Base-by-base conservation (phyloP, 2,888 invertebrate species). In the Macrosoma leucophasiata region DNA sequence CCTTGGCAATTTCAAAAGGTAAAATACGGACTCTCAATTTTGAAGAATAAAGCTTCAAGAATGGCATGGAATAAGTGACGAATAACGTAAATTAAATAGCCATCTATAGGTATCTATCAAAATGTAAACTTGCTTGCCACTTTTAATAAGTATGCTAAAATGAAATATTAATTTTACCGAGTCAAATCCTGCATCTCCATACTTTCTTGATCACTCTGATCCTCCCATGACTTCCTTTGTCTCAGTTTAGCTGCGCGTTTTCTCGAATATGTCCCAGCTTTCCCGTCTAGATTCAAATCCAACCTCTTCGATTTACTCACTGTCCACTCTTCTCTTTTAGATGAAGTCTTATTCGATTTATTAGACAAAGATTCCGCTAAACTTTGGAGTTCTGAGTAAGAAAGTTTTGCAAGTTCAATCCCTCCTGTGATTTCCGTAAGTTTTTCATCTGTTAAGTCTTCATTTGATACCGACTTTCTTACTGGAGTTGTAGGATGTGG, bases 151-250 rank as follows among this genome's bases (percentile, higher is more conserved):
- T n/a, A n/a, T n/a, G n/a, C n/a, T n/a, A n/a, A n/a, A n/a, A n/a
- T n/a, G n/a, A n/a, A n/a, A n/a, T n/a, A n/a, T n/a, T n/a, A n/a
- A n/a, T n/a, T 18, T 42, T 53, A 79, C 84, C 84, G 67, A 2
- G 90, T 88, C 12, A 91, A 69, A 46, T 91, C 90, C 49, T 89
- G 87, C 53, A 91, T 75, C 52, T 91, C 90, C 56, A 90, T 79
- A 10, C 87, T 88, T 50, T 91, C 92, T 46, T 89, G 89, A 49
- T 90, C 89, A 37, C 89, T 89, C 41, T 89, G 88, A 42, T 91
- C 90, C 44, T 92, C 91, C 91, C 91, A 91, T 3, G 91, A 90
- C 43, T 86, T 84, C 19, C 86, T 78, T 39, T 87, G 86, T 35
- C 74, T 77, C 14, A 86, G 49, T 41, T 79, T 84, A 2, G 76